Evolutionary conservation across 2,113 vertebrate species (phyloP), one percentile per base, ranked within the genome.

Genomic region (Balaeniceps rex): DNA sequence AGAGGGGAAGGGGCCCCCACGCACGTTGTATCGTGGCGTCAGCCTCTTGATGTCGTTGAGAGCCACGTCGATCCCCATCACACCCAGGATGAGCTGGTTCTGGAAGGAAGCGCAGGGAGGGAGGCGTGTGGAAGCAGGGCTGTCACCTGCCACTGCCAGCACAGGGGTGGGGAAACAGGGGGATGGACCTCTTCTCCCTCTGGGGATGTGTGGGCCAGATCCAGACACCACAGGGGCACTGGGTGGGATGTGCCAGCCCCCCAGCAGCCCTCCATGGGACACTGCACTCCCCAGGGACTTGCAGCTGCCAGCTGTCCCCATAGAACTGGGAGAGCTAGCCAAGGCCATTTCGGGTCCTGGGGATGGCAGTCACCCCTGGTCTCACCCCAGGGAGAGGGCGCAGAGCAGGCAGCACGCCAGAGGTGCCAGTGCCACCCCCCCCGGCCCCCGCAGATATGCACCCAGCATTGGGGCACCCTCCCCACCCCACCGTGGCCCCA

Each of bases 21-120:
- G 96, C 96, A 99, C 99, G 11, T 99, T 99, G 97, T 99, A 99
- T 47, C 99, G 99, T 1, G 99, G 99, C 0, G 99, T 99, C 98
- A 99, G 99, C 95, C 96, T 99, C 97, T 99, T 99, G 98, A 99
- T 99, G 97, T 99, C 99, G 14, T 98, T 99, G 89, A 99, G 98
- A 54, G 99, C 99, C 69, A 99, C 98, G 8, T 99, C 99, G 3
- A 99, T 99, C 60, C 99, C 99, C 99, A 99, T 99, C 91, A 99
- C 99, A 0, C 99, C 99, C 31, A 99, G 98, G 96, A 99, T 99
- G 82, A 99, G 98, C 98, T 99, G 99, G 97, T 99, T 99, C 99
- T 99, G 97, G 26, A 95, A 97, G 60, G 80, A 96, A 83, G 90
- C 28, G 31, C 84, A 94, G 47, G 44, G 10, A 65, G 24, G 49